phyloP scores from a whole-genome alignment of 2,113 vertebrate genomes.

The Antidorcas marsupialis region DNA sequence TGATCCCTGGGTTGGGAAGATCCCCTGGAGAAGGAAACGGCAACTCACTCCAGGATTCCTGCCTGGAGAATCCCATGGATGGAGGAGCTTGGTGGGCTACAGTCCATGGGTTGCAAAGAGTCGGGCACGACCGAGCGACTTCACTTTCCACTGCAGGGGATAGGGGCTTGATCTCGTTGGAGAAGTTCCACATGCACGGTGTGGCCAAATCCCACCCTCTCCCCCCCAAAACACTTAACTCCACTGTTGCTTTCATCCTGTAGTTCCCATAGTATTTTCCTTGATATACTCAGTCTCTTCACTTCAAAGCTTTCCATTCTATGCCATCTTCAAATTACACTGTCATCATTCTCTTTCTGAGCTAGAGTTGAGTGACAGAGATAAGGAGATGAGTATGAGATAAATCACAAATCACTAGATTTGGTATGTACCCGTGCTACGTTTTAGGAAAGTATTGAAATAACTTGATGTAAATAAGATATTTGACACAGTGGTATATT shows the following conservation, averaged over 20 bases:
- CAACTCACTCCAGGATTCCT: no score
- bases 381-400: not conserved
- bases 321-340: not conserved
- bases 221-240: fast-evolving
- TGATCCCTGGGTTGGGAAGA: no score
- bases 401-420: not conserved
- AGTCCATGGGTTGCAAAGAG: no score
- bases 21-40: no score
- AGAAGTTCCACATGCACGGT: not conserved
- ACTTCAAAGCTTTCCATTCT: not conserved
- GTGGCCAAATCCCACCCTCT: not conserved
- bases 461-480: not conserved
- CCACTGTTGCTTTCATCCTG: not conserved
- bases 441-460: not conserved
- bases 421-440: not conserved
- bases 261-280: not conserved
- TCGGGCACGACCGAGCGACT: no score
- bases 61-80: no score
- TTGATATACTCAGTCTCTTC: not conserved
- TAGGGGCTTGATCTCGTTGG: not conserved
- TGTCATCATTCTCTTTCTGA: not conserved
- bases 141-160: not conserved
- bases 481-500: not conserved
- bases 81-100: no score
- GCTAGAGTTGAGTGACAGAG: not conserved